A percentile compares a stretch with the other conserved stretches of the same genome.
Evolutionary conservation across 2,113 vertebrate species (phyloP).

Genomic region (Martes martes): DNA sequence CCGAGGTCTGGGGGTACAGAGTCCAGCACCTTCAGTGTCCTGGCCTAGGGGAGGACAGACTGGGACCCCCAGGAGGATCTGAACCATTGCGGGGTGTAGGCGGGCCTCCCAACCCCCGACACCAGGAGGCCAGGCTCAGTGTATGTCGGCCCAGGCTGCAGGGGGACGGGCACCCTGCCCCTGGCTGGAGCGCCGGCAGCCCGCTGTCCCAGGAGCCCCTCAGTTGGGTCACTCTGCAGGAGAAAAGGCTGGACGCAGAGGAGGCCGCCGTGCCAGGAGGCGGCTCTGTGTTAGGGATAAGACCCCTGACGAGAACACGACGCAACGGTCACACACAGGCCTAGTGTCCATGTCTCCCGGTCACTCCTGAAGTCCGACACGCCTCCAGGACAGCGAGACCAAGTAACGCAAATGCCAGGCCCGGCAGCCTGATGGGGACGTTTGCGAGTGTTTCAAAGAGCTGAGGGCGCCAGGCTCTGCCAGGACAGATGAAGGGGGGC

Average conservation of each 20-base stretch:
- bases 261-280: not conserved
- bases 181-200: not conserved
- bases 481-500: slow-evolving; percentile 84
- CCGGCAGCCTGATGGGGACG: slow-evolving; percentile 79
- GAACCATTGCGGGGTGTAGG: not conserved
- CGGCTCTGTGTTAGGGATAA: not conserved
- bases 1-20: not conserved
- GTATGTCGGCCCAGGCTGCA: not conserved
- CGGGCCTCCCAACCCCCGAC: not conserved
- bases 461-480: slow-evolving; percentile 77
- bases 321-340: rapidly evolving
- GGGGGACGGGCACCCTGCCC: too few relatives aligned
- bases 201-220: not conserved
- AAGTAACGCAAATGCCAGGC: slow-evolving; percentile 79
- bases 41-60: not conserved
- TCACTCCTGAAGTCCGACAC: not conserved
- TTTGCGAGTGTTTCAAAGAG: slow-evolving; percentile 83
- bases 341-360: rapidly evolving
- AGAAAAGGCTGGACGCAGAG: rapidly evolving
- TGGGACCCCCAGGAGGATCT: not conserved
- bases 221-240: not conserved
- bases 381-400: not conserved
- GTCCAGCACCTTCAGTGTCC: not conserved
- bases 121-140: not conserved
- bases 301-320: not conserved